Evolutionary conservation across 2,888 invertebrate species (phyloP), one percentile per base, ranked within the genome.

Genomic region (Balanococcus diminutus): DNA sequence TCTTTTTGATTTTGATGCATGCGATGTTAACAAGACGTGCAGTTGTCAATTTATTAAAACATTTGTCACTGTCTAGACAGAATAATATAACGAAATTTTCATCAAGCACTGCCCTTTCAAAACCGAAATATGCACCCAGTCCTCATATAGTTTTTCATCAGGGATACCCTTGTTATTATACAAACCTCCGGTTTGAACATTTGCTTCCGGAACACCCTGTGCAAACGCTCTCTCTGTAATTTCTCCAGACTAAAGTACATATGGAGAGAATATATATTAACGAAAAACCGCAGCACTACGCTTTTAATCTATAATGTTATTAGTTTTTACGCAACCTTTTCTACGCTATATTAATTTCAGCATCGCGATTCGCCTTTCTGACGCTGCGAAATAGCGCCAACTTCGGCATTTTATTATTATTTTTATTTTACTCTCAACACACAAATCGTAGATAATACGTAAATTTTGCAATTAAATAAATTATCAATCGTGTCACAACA

Each of bases 231-330:
- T 22, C 22, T 56, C n/a, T 22, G 28, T 14, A 67, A 67, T 67
- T 67, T 67, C 67, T 67, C 28, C 28, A 67, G 16, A 28, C 0
- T 67, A 25, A n/a, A n/a, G n/a, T n/a, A n/a, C n/a, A n/a, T n/a
- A n/a, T n/a, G n/a, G n/a, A n/a, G n/a, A n/a, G 67, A 67, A 61
- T 25, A 56, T 56, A 22, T 56, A 56, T 56, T 56, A 56, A 56
- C 56, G 56, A 67, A 67, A 67, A 67, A 67, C 67, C 67, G 67
- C 67, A 67, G 67, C 67, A 67, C 67, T 67, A 67, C 67, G 25
- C 25, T 61, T 11, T 61, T 61, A 61, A 61, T 61, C 61, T 67
- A 67, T 22, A 42, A 19, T 22, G 56, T 22, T 56, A 56, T 56
- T 56, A 56, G 56, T 67, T 67, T 67, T 16, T 31, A 67, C 67